Conservation (phyloP, 2,113 vertebrate species). For the Xiphophorus maculatus region DNA sequence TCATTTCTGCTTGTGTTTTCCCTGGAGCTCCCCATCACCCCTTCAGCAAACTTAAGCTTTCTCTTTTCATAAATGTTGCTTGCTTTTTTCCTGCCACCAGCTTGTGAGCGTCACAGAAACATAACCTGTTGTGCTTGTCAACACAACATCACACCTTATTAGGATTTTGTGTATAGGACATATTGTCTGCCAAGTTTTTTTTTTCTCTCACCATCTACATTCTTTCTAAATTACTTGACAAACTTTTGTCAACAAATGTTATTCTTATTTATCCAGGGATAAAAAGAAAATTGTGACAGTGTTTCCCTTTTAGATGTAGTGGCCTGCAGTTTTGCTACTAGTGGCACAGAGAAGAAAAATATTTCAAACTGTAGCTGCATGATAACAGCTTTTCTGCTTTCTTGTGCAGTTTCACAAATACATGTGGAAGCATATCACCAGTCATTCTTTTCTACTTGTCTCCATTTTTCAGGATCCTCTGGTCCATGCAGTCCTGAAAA, state of each 20-base stretch:
- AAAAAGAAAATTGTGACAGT: constrained; percentile 1
- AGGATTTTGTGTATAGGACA: not conserved
- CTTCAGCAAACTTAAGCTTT: constrained; percentile 20
- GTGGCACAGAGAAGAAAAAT: constrained; percentile 4
- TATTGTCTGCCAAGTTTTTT: not conserved
- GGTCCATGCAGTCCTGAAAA: not conserved
- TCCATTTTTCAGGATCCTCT: not conserved
- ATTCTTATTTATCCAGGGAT: constrained; percentile 17
- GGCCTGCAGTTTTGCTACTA: not conserved
- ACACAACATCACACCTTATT: constrained; percentile 11
- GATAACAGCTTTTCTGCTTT: not conserved
- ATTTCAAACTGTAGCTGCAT: not conserved
- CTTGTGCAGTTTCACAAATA: not conserved
- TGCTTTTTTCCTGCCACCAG: constrained; percentile 22
- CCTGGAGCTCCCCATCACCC: constrained; percentile 14
- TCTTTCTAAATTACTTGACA: not conserved
- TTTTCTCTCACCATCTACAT: not conserved
- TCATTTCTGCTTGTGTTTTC: constrained; percentile 13
- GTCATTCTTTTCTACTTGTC: not conserved
- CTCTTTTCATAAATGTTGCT: constrained; percentile 24
- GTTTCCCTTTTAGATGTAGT: constrained; percentile 10
- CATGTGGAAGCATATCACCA: not conserved
- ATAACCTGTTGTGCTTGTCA: constrained; percentile 16
- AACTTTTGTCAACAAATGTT: constrained; percentile 9
- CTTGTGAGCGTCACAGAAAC: constrained; percentile 10